Evolutionary conservation across 2,113 vertebrate genomes (phyloP), one percentile per base, ranked within the genome.

Genomic region (Centropus bengalensis): DNA sequence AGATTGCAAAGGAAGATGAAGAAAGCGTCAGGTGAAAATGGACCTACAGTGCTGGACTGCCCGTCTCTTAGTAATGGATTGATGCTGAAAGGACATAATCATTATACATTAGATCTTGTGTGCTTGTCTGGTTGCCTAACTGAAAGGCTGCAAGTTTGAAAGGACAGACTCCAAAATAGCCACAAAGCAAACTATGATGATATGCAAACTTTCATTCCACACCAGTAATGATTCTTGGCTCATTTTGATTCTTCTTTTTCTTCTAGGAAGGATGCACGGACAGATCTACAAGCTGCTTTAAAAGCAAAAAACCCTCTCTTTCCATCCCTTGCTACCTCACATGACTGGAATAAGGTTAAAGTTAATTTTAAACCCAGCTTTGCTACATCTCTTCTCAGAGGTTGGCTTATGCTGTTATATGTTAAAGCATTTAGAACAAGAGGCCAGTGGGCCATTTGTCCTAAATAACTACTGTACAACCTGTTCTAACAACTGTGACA

Each of bases 81-180:
- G 11, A 45, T n/a, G 28, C 42, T 23, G 45, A 66, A 91, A 77
- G 36, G 30, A 58, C 22, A 24, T 21, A 21, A 70, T 54, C 18
- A 23, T 22, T 33, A 20, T 26, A 23, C 16, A 7, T 7, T 47
- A n/a, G 27, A 30, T 32, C 0, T 0, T 19, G 14, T 22, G 12
- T 5, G 8, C 42, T 86, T 52, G 38, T 12, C 0, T 0, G 12
- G 38, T 59, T 70, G 30, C 17, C 58, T 16, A 36, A 58, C 17
- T 33, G n/a, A 49, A 56, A 28, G 24, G 26, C 33, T 28, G 27
- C 19, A 21, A 33, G 19, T 59, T 20, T 36, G 33, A 79, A 38
- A 24, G 30, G n/a, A 6, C 33, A 38, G 51, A 19, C 55, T 81
- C 58, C 32, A 22, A 55, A 91, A 42, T 1, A 3, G 21, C 27